Conservation (phyloP, 2,888 invertebrate genomes). For the Cephus spinipes region DNA sequence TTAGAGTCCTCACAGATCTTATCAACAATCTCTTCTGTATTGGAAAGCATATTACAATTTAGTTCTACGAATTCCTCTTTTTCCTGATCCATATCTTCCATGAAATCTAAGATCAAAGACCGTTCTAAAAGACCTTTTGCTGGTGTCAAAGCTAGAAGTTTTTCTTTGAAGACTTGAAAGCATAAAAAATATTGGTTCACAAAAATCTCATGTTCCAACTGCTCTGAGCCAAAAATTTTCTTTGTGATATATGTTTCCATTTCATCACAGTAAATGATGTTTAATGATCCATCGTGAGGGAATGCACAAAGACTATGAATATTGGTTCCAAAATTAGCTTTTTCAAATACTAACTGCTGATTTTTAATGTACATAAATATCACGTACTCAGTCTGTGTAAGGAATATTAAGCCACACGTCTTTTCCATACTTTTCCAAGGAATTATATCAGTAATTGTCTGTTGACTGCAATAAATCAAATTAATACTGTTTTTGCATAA, state of each 20-base stretch:
- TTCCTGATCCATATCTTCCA: constrained; percentile 20
- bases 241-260: constrained; percentile 17
- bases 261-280: constrained; percentile 41
- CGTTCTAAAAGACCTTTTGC: constrained; percentile 36
- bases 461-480: constrained; percentile 42
- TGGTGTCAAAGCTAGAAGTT: constrained; percentile 41
- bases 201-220: constrained; percentile 22
- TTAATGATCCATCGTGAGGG: constrained; percentile 23
- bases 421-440: constrained; percentile 34
- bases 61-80: constrained; percentile 36
- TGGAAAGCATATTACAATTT: constrained; percentile 46
- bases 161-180: constrained; percentile 42
- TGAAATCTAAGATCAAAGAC: constrained; percentile 16
- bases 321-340: constrained; percentile 35
- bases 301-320: constrained; percentile 39
- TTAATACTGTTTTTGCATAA: constrained; percentile 32
- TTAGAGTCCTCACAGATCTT: constrained; percentile 44
- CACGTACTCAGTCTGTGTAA: constrained; percentile 30
- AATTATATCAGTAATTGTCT: constrained; percentile 40
- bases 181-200: constrained; percentile 36
- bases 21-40: constrained; percentile 42
- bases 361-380: constrained; percentile 39
- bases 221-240: constrained; percentile 17
- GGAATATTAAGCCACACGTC: constrained; percentile 39
- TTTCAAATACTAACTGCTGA: constrained; percentile 42